Base-by-base conservation (phyloP, 2,113 vertebrate genomes). In the Burhinus oedicnemus region DNA sequence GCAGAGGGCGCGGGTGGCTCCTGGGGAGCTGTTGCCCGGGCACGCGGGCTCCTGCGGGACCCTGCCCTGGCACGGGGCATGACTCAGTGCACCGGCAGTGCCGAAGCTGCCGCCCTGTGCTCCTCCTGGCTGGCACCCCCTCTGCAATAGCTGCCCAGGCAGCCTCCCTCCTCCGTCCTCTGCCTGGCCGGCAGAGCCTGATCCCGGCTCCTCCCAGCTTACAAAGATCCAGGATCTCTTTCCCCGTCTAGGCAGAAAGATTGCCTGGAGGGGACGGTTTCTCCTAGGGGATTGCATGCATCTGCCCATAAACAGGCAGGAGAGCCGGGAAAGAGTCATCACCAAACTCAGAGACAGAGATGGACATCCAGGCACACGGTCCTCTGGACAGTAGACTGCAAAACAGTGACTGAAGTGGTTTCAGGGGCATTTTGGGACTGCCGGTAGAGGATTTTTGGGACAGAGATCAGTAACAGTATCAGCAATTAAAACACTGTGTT, bases 1-100 rank as follows among this genome's bases (percentile, higher is more conserved):
- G 60, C 54, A 65, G 34, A 70, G 38, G 38, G 74, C 26, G 68
- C 12, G 8, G 72, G 86, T 89, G 87, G 93, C 72, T 95, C 76
- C 16, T 15, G 40, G 68, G 22, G 38, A 94, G 55, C 76, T 77
- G 79, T 77, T 3, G 27, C 83, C 44, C 1, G 2, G 93, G 83
- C 94, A 87, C 1, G 70, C 5, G 15, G 72, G 76, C 68, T 90
- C 88, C 49, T 61, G 87, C 47, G 68, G 77, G 94, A 66, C 91
- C 77, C 74, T 96, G 95, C 75, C 75, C 90, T 61, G 87, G 74
- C 89, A 47, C 9, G 77, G 84, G 32, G 34, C 17, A 0, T 95
- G 93, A 95, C 45, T 96, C 92, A 96, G 42, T 55, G 62, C 71
- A 32, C 77, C 66, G 36, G 61, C 30, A 79, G 93, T 66, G 83